These are phyloP conservation scores for Loripinus fragilis DNA, from an alignment of 2,888 invertebrate genomes.

Conservation along the genomic window DNA sequence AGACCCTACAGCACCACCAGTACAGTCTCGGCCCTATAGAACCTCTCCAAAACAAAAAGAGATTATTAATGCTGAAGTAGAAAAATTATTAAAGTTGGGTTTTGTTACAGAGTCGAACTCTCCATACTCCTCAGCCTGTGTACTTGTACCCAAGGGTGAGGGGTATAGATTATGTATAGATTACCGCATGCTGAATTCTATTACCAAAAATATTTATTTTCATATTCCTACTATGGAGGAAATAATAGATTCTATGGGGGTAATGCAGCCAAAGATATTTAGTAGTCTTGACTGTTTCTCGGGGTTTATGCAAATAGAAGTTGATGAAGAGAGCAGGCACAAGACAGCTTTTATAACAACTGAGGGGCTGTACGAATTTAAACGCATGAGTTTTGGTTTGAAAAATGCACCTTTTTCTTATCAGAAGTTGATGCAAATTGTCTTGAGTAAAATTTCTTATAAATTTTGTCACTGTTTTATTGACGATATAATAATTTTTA, in stretches of 20 bases:
- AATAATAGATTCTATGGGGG: neutral
- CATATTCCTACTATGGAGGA: neutral
- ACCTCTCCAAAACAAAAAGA: neutral
- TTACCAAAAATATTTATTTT: neutral
- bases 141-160: neutral
- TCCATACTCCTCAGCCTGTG: neutral
- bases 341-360: no score
- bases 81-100: neutral
- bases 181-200: neutral
- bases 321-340: no score
- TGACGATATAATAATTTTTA: neutral
- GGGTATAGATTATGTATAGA: conserved; percentile 1
- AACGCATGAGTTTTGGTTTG: no score
- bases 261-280: conserved; percentile 7
- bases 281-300: no score
- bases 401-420: no score
- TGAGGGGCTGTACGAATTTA: no score
- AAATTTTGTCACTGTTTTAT: conserved; percentile 13
- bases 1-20: neutral
- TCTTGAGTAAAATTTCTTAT: neutral
- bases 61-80: neutral
- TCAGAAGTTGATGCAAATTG: conserved; percentile 1
- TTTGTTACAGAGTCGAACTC: neutral
- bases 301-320: no score
- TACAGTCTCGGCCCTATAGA: neutral